A percentile compares a stretch with the other conserved stretches of the same genome.
phyloP scores from a whole-genome alignment of 2,888 invertebrate genomes.

The Colletes collaris region DNA sequence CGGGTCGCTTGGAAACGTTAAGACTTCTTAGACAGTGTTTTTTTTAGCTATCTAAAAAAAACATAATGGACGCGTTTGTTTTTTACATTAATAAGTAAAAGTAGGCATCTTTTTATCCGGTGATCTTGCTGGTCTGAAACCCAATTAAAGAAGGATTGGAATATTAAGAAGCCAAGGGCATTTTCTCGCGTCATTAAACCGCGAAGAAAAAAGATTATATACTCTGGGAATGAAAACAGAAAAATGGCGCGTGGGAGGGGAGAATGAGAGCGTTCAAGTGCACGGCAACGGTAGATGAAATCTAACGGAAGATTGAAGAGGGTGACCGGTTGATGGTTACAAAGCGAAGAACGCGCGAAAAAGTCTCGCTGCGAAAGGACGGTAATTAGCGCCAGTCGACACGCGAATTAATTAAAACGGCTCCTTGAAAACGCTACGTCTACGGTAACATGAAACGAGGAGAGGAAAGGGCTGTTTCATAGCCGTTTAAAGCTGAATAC shows the following conservation, averaged over 20 bases:
- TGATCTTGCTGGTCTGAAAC: background rate
- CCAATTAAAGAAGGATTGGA: slow-evolving; percentile 27
- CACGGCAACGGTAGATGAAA: slow-evolving; percentile 51
- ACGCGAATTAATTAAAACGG: slow-evolving; percentile 66
- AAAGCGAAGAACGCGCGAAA: slow-evolving; percentile 62
- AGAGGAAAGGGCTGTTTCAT: slow-evolving; percentile 38
- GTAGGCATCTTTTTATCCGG: background rate
- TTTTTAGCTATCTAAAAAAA: background rate
- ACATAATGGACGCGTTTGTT: background rate
- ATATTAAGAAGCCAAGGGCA: slow-evolving; percentile 32
- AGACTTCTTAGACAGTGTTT: slow-evolving; percentile 3
- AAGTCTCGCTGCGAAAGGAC: slow-evolving; percentile 46
- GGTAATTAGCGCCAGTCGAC: slow-evolving; percentile 63
- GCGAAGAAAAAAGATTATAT: slow-evolving; percentile 44
- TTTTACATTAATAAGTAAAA: too few relatives aligned
- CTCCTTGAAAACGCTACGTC: slow-evolving; percentile 48
- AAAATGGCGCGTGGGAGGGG: slow-evolving; percentile 20
- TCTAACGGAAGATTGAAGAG: slow-evolving; percentile 61
- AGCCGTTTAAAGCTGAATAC: slow-evolving; percentile 9
- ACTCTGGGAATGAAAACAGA: slow-evolving; percentile 20
- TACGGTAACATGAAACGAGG: slow-evolving; percentile 40
- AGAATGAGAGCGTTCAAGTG: slow-evolving; percentile 15
- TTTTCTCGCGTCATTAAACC: slow-evolving; percentile 50
- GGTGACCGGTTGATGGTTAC: slow-evolving; percentile 61
- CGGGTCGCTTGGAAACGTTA: background rate